A percentile compares a stretch with the other conserved stretches of the same genome.
phyloP scores from a whole-genome alignment of 1,140 invertebrate species.

The Eumaeus atala region DNA sequence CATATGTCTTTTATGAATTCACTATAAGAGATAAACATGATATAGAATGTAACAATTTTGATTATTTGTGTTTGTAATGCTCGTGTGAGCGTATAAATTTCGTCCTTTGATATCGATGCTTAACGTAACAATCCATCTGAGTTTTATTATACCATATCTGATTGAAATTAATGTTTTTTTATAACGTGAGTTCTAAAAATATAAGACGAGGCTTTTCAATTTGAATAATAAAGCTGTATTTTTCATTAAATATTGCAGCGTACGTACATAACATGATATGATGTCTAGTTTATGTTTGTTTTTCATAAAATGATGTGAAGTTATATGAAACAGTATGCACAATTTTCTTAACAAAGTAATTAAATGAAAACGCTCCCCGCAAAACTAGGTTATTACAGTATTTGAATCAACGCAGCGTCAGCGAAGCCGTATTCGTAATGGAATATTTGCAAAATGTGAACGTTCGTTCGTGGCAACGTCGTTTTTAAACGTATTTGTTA shows the following conservation, averaged over 20 bases:
- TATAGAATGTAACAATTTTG: too few species aligned
- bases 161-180: too few species aligned
- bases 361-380: conserved; percentile 11
- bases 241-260: too few species aligned
- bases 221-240: conserved; percentile 1
- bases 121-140: too few species aligned
- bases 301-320: conserved; percentile 9
- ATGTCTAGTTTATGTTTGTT: neutral
- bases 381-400: conserved; percentile 25
- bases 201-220: neutral
- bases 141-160: too few species aligned
- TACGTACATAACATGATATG: neutral
- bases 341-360: conserved; percentile 15
- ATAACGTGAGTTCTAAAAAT: neutral
- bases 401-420: conserved; percentile 25
- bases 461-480: conserved; percentile 10
- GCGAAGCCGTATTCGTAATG: conserved; percentile 23
- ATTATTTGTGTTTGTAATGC: too few species aligned
- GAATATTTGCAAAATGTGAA: conserved; percentile 21
- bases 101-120: too few species aligned
- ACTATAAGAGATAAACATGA: too few species aligned
- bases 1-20: too few species aligned
- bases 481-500: conserved; percentile 3
- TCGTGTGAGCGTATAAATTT: too few species aligned
- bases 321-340: conserved; percentile 1